phyloP scores from a whole-genome alignment of 2,797 vertebrate species.

The Mus caroli region DNA sequence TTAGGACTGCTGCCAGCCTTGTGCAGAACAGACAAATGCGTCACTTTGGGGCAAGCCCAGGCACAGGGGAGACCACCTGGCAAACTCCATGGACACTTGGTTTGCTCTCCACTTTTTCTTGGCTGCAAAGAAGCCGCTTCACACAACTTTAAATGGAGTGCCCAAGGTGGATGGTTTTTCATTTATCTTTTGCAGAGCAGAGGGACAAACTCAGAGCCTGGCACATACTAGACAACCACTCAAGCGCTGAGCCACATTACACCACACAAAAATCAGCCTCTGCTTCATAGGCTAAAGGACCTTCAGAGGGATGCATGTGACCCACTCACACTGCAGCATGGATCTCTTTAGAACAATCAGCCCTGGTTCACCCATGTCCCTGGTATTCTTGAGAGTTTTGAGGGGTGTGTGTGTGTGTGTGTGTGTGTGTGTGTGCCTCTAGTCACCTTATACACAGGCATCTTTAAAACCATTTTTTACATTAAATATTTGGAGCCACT shows the following conservation, averaged over 20 bases:
- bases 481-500: not conserved
- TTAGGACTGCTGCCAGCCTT: not conserved
- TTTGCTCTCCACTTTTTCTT: not conserved
- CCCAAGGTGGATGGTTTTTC: not conserved
- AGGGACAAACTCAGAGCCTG: not conserved
- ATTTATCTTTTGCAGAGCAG: not conserved
- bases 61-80: not conserved
- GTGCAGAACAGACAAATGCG: not conserved
- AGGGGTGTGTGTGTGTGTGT: not conserved
- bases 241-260: not conserved
- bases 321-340: too few species aligned
- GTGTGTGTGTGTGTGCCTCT: not conserved
- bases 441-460: too few species aligned
- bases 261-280: not conserved
- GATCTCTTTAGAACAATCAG: not conserved
- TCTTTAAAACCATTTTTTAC: not conserved
- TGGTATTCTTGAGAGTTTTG: rapidly evolving
- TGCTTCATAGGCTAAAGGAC: not conserved
- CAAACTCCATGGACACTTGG: not conserved
- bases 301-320: not conserved
- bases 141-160: not conserved
- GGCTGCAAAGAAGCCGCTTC: not conserved
- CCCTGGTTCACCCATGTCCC: not conserved
- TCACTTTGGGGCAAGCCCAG: not conserved
- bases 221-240: not conserved